Percentiles rank a stretch among this genome's conserved stretches.
These are phyloP conservation scores for Stenichneumon culpator DNA, from an alignment of 2,888 invertebrate species.

Conservation along the genomic window DNA sequence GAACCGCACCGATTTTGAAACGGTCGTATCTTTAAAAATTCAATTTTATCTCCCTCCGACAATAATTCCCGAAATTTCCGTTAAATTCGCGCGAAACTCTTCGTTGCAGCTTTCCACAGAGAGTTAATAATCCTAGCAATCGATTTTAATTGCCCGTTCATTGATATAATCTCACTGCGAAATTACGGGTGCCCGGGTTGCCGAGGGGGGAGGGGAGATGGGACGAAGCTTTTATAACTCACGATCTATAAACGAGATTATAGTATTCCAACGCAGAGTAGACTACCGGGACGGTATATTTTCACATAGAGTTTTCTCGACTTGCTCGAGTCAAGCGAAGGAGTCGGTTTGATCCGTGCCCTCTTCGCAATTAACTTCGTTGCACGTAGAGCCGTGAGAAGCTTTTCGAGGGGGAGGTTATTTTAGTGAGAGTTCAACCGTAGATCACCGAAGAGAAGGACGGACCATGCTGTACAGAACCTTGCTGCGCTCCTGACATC, in stretches of 20 bases:
- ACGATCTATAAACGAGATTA: constrained; percentile 40
- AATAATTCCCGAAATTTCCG: background rate
- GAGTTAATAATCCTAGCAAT: constrained; percentile 51
- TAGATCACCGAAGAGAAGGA: constrained; percentile 38
- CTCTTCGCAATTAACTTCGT: constrained; percentile 59
- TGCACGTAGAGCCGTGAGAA: constrained; percentile 43
- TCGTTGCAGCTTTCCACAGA: background rate
- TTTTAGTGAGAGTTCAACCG: constrained; percentile 44
- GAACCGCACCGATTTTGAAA: background rate
- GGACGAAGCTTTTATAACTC: constrained; percentile 1
- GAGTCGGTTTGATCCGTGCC: constrained; percentile 45
- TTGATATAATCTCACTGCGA: constrained; percentile 56
- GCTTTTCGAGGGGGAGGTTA: constrained; percentile 39
- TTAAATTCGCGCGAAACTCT: background rate
- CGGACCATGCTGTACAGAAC: constrained; percentile 16
- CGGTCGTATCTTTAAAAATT: background rate
- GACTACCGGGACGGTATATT: constrained; percentile 24
- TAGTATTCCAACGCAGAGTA: constrained; percentile 15
- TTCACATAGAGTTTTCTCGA: constrained; percentile 41
- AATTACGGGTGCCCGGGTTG: constrained; percentile 29
- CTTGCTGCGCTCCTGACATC: constrained; percentile 40
- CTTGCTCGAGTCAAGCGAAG: constrained; percentile 53
- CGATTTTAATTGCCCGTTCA: constrained; percentile 60
- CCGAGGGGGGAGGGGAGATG: background rate
- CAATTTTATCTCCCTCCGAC: background rate